Conservation (phyloP, 2,797 vertebrate species). For the Oreochromis grahami region DNA sequence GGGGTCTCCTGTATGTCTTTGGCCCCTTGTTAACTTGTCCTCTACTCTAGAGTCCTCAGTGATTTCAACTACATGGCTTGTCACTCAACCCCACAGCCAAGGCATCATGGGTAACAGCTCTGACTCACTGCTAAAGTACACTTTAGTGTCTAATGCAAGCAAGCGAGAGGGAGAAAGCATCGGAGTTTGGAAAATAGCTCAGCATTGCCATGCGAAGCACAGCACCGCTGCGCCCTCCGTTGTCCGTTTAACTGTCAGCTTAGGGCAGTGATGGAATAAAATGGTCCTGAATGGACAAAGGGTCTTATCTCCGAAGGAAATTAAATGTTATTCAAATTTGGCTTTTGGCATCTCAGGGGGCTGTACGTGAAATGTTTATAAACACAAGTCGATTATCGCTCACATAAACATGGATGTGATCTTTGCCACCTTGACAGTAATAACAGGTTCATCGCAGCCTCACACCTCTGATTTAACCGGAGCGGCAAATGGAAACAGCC, state of each 20-base stretch:
- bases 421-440: conserved; percentile 22
- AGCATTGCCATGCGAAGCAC: conserved; percentile 56
- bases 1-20: conserved; percentile 8
- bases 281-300: conserved; percentile 52
- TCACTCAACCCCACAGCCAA: conserved; percentile 22
- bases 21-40: conserved; percentile 20
- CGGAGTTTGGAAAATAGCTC: conserved; percentile 17
- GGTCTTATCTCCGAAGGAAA: conserved; percentile 66
- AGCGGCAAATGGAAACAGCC: neutral
- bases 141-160: conserved; percentile 29
- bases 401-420: conserved; percentile 2
- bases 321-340: conserved; percentile 57
- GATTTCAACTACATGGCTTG: conserved; percentile 13
- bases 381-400: conserved; percentile 25
- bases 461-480: neutral
- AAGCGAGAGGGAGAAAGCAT: neutral
- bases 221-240: neutral
- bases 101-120: conserved; percentile 43
- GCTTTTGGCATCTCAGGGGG: conserved; percentile 18
- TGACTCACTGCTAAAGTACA: conserved; percentile 28
- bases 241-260: conserved; percentile 40
- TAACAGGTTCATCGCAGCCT: conserved; percentile 1
- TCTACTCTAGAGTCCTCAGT: neutral
- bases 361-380: conserved; percentile 52
- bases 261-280: conserved; percentile 36